Conservation (phyloP, 2,888 invertebrate genomes). For the Andrena trimmerana region DNA sequence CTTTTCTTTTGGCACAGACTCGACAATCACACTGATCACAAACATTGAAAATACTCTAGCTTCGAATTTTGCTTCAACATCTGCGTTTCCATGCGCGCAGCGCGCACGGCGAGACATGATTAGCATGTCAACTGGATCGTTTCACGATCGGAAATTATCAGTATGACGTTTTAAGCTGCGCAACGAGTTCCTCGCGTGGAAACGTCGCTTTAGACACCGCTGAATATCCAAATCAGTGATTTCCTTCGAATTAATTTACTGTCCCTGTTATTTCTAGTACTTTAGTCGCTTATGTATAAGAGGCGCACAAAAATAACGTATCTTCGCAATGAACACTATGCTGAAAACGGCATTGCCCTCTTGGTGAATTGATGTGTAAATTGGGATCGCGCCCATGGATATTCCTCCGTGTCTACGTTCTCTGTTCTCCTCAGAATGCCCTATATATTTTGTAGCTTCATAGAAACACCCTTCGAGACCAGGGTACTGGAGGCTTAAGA, state of each 20-base stretch:
- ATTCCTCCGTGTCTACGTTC: neutral
- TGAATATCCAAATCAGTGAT: conserved; percentile 9
- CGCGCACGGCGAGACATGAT: too few relatives aligned
- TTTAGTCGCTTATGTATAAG: conserved; percentile 27
- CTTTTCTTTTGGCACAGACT: conserved; percentile 68
- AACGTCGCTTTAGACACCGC: conserved; percentile 5
- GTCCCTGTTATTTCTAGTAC: neutral
- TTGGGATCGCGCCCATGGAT: conserved; percentile 12
- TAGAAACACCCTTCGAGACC: neutral
- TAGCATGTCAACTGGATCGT: too few relatives aligned
- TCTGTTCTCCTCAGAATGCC: conserved; percentile 35
- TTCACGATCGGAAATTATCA: neutral
- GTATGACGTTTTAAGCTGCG: neutral
- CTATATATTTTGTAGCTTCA: conserved; percentile 30
- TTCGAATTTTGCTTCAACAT: conserved; percentile 10
- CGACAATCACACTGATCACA: conserved; percentile 63
- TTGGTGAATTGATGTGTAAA: neutral
- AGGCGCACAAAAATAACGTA: conserved; percentile 47
- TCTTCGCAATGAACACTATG: conserved; percentile 13
- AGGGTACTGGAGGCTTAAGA: neutral
- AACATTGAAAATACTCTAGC: conserved; percentile 70
- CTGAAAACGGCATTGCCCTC: conserved; percentile 12
- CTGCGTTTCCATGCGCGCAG: neutral
- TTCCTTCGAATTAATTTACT: neutral
- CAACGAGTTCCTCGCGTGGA: neutral